Percentiles rank a stretch among this genome's conserved stretches.
These are phyloP conservation scores for Coleophora flavipennella DNA, from an alignment of 2,888 invertebrate species.

Conservation along the genomic window DNA sequence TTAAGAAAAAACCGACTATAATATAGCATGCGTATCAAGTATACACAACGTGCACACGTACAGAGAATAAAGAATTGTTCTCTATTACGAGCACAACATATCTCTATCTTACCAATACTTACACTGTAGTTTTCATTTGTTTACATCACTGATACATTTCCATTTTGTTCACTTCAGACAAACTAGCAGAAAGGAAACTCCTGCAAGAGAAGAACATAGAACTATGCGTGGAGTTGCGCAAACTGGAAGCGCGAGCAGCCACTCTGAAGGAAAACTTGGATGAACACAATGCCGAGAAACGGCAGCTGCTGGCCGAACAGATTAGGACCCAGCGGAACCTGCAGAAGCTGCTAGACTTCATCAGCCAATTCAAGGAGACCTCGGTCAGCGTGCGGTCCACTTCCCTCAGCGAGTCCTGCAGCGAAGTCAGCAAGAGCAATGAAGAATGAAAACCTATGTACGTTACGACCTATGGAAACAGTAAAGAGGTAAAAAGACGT, in stretches of 20 bases:
- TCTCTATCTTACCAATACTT: no score
- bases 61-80: no score
- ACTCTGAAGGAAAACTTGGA: slow-evolving; percentile 57
- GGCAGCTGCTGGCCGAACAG: slow-evolving; percentile 57
- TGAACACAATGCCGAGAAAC: slow-evolving; percentile 60
- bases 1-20: no score
- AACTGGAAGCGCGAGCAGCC: slow-evolving; percentile 56
- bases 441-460: slow-evolving; percentile 46
- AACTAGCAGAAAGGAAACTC: slow-evolving; percentile 53
- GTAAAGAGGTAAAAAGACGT: not conserved
- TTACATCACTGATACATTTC: no score
- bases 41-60: no score
- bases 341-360: slow-evolving; percentile 63
- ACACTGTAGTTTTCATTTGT: no score
- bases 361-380: slow-evolving; percentile 63
- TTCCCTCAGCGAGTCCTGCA: slow-evolving; percentile 53
- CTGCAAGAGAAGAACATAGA: slow-evolving; percentile 62
- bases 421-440: slow-evolving; percentile 58
- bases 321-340: slow-evolving; percentile 62
- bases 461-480: not conserved
- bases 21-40: no score
- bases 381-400: slow-evolving; percentile 53
- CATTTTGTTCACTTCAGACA: slow-evolving; percentile 36
- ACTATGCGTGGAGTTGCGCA: slow-evolving; percentile 55
- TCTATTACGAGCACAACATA: no score